Evolutionary conservation across 2,113 vertebrate genomes (phyloP).

Genomic region (Rafetus swinhoei): DNA sequence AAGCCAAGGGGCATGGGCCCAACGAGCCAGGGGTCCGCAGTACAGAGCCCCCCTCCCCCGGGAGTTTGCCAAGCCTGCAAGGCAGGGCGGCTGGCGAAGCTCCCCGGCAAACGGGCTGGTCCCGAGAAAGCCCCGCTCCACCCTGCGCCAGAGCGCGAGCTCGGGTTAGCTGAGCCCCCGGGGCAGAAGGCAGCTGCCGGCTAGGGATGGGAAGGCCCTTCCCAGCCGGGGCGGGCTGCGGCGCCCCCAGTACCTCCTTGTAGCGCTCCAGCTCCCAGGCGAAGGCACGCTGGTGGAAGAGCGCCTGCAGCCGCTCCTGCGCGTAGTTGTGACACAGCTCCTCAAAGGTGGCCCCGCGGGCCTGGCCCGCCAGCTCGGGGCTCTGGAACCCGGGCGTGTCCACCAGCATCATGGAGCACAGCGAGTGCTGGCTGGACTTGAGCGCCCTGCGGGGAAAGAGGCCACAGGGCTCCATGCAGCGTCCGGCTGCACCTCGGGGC

Average conservation of each 20-base stretch:
- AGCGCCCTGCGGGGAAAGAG: constrained; percentile 83
- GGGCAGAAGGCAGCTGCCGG: neutral
- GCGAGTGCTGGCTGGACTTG: constrained; percentile 95
- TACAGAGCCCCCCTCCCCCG: neutral
- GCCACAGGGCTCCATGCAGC: neutral
- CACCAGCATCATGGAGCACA: constrained; percentile 94
- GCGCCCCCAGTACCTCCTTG: constrained; percentile 87
- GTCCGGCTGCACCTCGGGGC: no score
- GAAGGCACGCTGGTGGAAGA: constrained; percentile 94
- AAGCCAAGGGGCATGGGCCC: neutral
- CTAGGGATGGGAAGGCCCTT: rapidly evolving
- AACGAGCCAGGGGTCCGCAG: neutral
- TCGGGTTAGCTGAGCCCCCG: rapidly evolving
- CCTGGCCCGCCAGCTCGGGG: constrained; percentile 85
- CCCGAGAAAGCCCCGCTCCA: neutral
- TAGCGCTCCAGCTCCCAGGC: constrained; percentile 93
- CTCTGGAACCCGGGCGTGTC: constrained; percentile 97
- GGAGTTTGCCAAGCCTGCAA: rapidly evolving
- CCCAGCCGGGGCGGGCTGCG: no score
- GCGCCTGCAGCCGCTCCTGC: constrained; percentile 94
- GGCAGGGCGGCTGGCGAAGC: neutral
- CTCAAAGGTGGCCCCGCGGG: constrained; percentile 92
- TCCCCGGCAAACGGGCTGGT: neutral
- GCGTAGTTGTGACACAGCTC: constrained; percentile 98
- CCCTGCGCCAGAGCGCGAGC: rapidly evolving